Conservation (phyloP, 2,797 vertebrate genomes). For the Cryptoprocta ferox region DNA sequence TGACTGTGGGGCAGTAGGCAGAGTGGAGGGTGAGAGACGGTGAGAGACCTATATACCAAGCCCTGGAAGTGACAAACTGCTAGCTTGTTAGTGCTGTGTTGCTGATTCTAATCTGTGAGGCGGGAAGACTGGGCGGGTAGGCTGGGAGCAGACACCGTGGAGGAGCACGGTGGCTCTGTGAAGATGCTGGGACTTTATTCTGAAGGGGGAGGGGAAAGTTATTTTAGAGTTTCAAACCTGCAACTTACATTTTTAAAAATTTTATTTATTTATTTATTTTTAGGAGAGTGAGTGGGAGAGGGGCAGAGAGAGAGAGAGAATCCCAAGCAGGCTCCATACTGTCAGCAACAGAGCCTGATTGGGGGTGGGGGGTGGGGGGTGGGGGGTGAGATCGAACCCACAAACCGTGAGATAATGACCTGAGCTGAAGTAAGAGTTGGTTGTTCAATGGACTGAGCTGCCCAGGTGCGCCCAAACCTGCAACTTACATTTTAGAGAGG, state of each 20-base stretch:
- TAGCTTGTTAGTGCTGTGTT: background rate
- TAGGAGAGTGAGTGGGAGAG: too few species aligned
- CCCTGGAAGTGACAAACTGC: background rate
- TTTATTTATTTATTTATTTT: too few species aligned
- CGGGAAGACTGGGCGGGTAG: background rate
- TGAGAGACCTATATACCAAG: background rate
- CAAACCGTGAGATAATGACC: too few species aligned
- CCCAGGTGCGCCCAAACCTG: background rate
- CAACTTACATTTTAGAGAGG: background rate
- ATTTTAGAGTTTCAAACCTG: background rate
- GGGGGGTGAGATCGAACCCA: too few species aligned
- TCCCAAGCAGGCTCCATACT: too few species aligned
- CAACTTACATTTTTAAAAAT: background rate
- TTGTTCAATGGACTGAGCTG: too few species aligned
- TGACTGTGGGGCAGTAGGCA: background rate
- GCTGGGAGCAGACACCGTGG: background rate
- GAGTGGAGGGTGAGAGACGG: background rate
- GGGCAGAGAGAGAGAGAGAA: too few species aligned
- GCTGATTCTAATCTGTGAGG: background rate
- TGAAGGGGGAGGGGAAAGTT: background rate
- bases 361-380: rapidly evolving
- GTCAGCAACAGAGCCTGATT: too few species aligned
- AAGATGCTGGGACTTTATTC: background rate
- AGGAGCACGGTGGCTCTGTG: rapidly evolving
- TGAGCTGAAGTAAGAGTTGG: too few species aligned